Conservation (phyloP, 2,888 invertebrate genomes). For the Heliconius hortense region DNA sequence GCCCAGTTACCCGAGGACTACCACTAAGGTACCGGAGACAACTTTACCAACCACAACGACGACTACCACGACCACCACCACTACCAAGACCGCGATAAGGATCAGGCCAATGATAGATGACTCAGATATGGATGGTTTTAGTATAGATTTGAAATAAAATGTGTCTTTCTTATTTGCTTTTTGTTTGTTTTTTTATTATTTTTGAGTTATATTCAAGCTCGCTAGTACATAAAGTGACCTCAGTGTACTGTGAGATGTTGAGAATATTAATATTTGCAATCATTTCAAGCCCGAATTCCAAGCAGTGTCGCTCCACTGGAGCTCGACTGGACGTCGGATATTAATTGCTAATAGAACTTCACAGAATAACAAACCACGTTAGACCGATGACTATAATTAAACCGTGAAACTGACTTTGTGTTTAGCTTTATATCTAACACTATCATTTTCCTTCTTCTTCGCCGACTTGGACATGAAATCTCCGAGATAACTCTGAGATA, state of each 20-base stretch:
- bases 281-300: neutral
- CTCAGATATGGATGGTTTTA: constrained; percentile 41
- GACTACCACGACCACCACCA: neutral
- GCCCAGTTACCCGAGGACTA: constrained; percentile 8
- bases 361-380: neutral
- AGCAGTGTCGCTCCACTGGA: neutral
- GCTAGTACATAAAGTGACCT: neutral
- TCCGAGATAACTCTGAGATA: too few species aligned
- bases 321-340: neutral
- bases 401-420: neutral
- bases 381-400: neutral
- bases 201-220: neutral
- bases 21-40: constrained; percentile 1
- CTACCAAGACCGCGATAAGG: constrained; percentile 20
- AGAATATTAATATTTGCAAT: neutral
- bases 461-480: too few species aligned
- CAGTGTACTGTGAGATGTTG: neutral
- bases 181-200: neutral
- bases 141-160: constrained; percentile 42
- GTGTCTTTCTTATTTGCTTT: neutral
- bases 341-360: constrained; percentile 15
- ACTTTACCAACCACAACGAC: neutral
- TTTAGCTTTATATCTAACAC: too few species aligned
- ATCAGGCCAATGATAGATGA: constrained; percentile 32
- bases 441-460: too few species aligned